Evolutionary conservation across 1,140 invertebrate species (phyloP).

Genomic region (Cydia amplana): DNA sequence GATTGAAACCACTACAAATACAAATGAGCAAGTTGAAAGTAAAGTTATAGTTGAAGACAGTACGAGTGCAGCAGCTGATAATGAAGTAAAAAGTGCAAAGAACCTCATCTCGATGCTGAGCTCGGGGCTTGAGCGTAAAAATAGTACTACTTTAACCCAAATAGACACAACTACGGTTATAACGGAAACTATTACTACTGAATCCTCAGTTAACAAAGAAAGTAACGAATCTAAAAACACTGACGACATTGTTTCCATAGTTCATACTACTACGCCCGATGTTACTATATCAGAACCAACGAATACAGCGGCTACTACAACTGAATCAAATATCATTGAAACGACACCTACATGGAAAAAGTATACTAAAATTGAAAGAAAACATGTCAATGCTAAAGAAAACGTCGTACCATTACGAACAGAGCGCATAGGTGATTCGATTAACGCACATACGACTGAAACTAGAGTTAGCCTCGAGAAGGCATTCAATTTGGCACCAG

Average conservation of each 20-base stretch:
- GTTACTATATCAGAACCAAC: not conserved
- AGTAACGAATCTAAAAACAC: not conserved
- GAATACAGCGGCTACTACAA: not conserved
- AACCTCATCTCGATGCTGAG: not conserved
- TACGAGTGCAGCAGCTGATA: not conserved
- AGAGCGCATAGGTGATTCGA: conserved; percentile 12
- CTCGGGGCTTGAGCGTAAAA: not conserved
- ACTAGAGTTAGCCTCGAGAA: conserved; percentile 48
- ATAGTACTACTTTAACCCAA: not conserved
- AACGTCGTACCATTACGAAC: conserved; percentile 33
- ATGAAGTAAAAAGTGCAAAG: not conserved
- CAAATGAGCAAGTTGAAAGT: not conserved
- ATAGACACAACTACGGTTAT: not conserved
- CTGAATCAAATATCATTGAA: conserved; percentile 14
- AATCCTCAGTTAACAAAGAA: not conserved
- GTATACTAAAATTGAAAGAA: conserved; percentile 61
- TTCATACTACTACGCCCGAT: not conserved
- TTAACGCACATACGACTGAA: conserved; percentile 37
- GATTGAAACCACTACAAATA: not conserved
- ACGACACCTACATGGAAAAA: conserved; percentile 51
- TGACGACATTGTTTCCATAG: not conserved
- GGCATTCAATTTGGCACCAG: conserved; percentile 43
- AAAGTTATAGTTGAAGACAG: not conserved
- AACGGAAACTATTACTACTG: not conserved
- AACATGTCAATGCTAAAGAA: conserved; percentile 36